Evolutionary conservation across 23 tunicate genomes (phyloP), one percentile per base, ranked within the genome.

Genomic region (Trididemnum miniatum): DNA sequence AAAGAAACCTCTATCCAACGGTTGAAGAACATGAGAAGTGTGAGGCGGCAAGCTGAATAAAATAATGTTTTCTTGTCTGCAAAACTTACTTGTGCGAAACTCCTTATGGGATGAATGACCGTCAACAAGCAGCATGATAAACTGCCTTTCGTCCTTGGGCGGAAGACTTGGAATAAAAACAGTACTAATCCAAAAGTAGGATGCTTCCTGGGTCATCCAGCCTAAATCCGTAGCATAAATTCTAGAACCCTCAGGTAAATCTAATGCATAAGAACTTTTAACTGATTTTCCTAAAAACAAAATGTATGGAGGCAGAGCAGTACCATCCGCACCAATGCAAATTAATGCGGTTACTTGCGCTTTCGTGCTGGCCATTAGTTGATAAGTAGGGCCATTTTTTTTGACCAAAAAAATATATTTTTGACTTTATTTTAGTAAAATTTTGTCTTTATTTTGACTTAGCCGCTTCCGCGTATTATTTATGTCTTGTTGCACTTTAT

Each of bases 131-230:
- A n/a, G n/a, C n/a, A n/a, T n/a, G n/a, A n/a, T n/a, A n/a, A n/a
- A n/a, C n/a, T n/a, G n/a, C n/a, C n/a, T n/a, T n/a, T n/a, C n/a
- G n/a, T n/a, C n/a, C n/a, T n/a, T n/a, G n/a, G n/a, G n/a, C n/a
- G n/a, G n/a, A n/a, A n/a, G n/a, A n/a, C n/a, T n/a, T n/a, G n/a
- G n/a, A n/a, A n/a, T n/a, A n/a, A n/a, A n/a, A n/a, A n/a, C n/a
- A n/a, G n/a, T 63, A 4, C 22, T 23, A 23, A 63, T 24, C 71
- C 71, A 63, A 23, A 9, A 22, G 22, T 63, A 63, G 22, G 22
- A 63, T 23, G 71, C 71, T 4, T 63, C 71, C 31, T 63, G 29
- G 5, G 71, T 63, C 71, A 63, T 22, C 71, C 71, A 63, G 22
- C 71, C 71, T 23, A 4, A 9, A 23, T 63, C 71, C 7, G 71